Percentiles rank a stretch among this genome's conserved stretches.
These are phyloP conservation scores for Drosophila tsacasi DNA, from an alignment of 1,140 invertebrate species.

Conservation along the genomic window DNA sequence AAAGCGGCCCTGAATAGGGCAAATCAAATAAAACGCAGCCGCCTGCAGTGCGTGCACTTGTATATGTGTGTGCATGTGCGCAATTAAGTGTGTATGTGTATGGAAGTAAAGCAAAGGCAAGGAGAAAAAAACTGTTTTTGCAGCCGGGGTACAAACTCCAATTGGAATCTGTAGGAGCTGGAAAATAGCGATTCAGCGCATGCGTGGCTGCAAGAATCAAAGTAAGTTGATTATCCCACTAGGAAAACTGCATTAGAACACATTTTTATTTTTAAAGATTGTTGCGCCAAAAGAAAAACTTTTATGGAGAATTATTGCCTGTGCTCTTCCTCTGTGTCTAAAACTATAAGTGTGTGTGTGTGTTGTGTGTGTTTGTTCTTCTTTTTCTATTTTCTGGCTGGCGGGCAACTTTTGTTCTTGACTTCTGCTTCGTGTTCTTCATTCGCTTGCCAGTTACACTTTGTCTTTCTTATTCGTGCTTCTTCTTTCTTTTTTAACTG, in stretches of 20 bases:
- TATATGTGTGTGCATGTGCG: constrained; percentile 35
- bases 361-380: constrained; percentile 25
- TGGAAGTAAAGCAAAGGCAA: constrained; percentile 22
- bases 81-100: constrained; percentile 28
- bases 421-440: constrained; percentile 29
- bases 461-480: constrained; percentile 56
- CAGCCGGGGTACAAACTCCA: constrained; percentile 70
- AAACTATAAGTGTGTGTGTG: constrained; percentile 30
- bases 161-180: constrained; percentile 49
- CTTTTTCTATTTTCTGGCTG: constrained; percentile 9
- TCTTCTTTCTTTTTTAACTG: constrained; percentile 45
- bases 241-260: too few species aligned
- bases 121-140: constrained; percentile 41
- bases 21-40: constrained; percentile 27
- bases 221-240: not conserved
- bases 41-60: constrained; percentile 61
- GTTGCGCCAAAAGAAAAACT: not conserved
- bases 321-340: constrained; percentile 4
- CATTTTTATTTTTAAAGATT: not conserved
- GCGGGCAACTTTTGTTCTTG: constrained; percentile 55
- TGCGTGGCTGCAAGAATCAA: constrained; percentile 42
- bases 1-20: constrained; percentile 13
- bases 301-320: not conserved
- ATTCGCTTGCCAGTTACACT: constrained; percentile 57
- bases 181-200: constrained; percentile 37